Evolutionary conservation across 1,140 invertebrate species (phyloP).

Genomic region (Drosophila leontia): DNA sequence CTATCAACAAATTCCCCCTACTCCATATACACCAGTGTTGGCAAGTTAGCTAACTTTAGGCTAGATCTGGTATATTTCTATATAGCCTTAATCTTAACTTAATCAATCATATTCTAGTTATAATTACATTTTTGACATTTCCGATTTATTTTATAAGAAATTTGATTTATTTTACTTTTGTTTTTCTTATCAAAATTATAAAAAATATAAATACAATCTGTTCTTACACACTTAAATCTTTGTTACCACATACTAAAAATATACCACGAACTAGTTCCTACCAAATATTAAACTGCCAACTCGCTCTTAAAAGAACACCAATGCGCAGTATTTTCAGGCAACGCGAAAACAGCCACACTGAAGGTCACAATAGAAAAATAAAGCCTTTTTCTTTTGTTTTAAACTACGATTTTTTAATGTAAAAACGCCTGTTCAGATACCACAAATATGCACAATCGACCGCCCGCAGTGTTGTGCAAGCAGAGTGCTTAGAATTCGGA

Average conservation of each 20-base stretch:
- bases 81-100: too few species aligned
- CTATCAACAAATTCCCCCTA: constrained; percentile 44
- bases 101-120: too few species aligned
- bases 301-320: too few species aligned
- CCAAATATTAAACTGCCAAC: not conserved
- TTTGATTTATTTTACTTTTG: too few species aligned
- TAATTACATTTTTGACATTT: too few species aligned
- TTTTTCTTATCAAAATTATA: too few species aligned
- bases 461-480: constrained; percentile 26
- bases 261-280: not conserved
- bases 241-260: not conserved
- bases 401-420: constrained; percentile 34
- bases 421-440: constrained; percentile 18
- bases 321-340: constrained; percentile 4
- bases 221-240: too few species aligned
- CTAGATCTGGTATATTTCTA: too few species aligned
- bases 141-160: too few species aligned
- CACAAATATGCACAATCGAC: constrained; percentile 53
- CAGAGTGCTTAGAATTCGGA: constrained; percentile 21
- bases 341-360: constrained; percentile 11
- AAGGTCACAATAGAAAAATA: constrained; percentile 42
- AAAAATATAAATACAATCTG: too few species aligned
- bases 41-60: too few species aligned
- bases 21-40: too few species aligned
- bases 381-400: constrained; percentile 49